phyloP scores from a whole-genome alignment of 2,888 invertebrate species.

The Hydrotaea diabolus region DNA sequence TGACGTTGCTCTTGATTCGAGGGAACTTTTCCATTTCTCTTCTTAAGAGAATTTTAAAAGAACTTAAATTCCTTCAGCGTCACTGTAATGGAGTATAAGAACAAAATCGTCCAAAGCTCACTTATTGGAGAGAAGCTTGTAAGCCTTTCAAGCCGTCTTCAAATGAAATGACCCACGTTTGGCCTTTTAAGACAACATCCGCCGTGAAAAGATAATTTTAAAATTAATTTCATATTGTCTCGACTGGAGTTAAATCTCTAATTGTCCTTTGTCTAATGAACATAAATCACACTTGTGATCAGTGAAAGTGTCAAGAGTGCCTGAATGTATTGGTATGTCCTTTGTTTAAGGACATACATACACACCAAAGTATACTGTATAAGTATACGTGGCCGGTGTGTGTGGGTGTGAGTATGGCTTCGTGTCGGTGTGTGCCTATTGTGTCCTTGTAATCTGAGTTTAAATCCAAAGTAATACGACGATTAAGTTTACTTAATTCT shows the following conservation, averaged over 20 bases:
- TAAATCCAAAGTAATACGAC: slow-evolving; percentile 63
- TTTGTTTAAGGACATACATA: no score
- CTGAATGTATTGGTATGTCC: neutral
- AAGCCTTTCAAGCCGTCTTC: no score
- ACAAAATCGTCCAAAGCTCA: no score
- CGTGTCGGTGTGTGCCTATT: neutral
- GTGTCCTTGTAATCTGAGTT: slow-evolving; percentile 34
- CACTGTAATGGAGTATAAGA: no score
- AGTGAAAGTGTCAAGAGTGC: slow-evolving; percentile 9
- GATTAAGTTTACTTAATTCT: slow-evolving; percentile 64
- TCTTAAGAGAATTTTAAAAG: no score
- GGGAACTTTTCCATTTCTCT: no score
- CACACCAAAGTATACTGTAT: no score
- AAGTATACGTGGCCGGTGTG: no score
- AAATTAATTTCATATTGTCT: slow-evolving; percentile 16
- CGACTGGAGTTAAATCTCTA: neutral
- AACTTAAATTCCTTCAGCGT: no score
- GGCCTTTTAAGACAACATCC: neutral
- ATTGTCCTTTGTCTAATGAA: slow-evolving; percentile 2
- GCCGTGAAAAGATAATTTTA: neutral
- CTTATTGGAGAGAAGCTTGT: no score
- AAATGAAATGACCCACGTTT: neutral
- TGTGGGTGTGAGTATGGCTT: slow-evolving; percentile 3
- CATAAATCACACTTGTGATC: slow-evolving; percentile 36
- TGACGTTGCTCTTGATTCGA: no score